phyloP scores from a whole-genome alignment of 2,797 vertebrate species.

The Spinus olivaceus region DNA sequence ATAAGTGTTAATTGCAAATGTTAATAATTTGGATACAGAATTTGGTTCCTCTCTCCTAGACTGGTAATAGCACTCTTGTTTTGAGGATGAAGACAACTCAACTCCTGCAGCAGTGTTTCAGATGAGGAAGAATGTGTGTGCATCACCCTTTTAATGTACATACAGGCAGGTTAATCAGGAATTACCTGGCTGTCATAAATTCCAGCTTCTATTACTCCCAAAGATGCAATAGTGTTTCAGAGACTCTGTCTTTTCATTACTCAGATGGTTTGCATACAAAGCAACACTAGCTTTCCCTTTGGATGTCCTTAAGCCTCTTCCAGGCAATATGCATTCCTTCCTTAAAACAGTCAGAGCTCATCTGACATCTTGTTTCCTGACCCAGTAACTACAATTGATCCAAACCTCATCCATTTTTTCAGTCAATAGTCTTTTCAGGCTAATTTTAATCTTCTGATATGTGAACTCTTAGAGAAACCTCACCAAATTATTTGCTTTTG shows the following conservation, averaged over 20 bases:
- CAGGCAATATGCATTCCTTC: neutral
- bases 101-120: neutral
- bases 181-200: constrained; percentile 33
- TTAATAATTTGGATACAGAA: neutral
- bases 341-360: neutral
- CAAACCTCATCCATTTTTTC: neutral
- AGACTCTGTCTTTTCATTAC: constrained; percentile 1
- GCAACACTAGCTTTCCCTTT: neutral
- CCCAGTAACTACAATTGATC: neutral
- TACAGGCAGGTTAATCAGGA: constrained; percentile 43
- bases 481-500: neutral
- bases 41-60: neutral
- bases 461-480: neutral
- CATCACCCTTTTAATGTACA: neutral
- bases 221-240: neutral
- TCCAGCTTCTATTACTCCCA: constrained; percentile 15
- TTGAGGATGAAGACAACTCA: neutral
- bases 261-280: neutral
- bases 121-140: neutral
- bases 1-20: neutral
- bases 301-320: neutral
- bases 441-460: neutral
- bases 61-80: neutral
- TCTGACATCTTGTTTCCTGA: neutral
- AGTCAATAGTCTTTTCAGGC: neutral